Base-by-base conservation (phyloP, 2,797 vertebrate genomes). In the Enoplosus armatus region DNA sequence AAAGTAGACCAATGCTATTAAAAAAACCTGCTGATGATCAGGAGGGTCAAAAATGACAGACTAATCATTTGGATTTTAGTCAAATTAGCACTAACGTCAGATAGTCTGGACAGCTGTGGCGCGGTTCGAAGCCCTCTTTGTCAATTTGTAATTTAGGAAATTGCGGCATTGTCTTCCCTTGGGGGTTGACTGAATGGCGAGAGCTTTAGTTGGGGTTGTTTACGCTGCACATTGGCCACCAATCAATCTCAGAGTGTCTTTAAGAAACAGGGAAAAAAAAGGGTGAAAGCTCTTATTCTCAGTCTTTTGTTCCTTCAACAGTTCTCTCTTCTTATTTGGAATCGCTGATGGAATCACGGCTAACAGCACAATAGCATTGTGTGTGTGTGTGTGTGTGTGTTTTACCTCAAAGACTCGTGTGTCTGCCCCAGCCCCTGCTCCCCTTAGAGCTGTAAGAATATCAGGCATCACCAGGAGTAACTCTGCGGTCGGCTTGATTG, bases 61-160 rank as follows among this genome's bases (percentile, higher is more conserved):
- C 56, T 69, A 41, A 80, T 87, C 58, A 80, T 77, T 85, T 86
- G 75, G 63, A 83, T 87, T 89, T 85, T 24, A 87, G 90, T 86
- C 83, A 87, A 79, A 90, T 87, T 86, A 89, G 87, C 89, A 80
- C 74, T 83, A 80, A 86, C 37, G 27, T 78, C 74, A 31, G 29
- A 31, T 31, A 70, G 71, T 66, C 61, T 45, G 41, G 80, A 84
- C 69, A 70, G 85, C 82, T 64, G 55, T 66, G 66, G 22, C 14
- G 11, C 15, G 45, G 61, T 76, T 70, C 31, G 31, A 72, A 51
- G 39, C 61, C 55, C 77, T 60, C 85, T 89, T 89, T 87, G 92
- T 94, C 93, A 91, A 94, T 94, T 91, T 92, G 89, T 86, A 91
- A 92, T 93, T 92, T 91, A 85, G 85, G 80, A 92, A 89, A 93